Base-by-base conservation (phyloP, 37 sponge, comb jelly and placozoan species). In the Halisarca cf. caerulea region DNA sequence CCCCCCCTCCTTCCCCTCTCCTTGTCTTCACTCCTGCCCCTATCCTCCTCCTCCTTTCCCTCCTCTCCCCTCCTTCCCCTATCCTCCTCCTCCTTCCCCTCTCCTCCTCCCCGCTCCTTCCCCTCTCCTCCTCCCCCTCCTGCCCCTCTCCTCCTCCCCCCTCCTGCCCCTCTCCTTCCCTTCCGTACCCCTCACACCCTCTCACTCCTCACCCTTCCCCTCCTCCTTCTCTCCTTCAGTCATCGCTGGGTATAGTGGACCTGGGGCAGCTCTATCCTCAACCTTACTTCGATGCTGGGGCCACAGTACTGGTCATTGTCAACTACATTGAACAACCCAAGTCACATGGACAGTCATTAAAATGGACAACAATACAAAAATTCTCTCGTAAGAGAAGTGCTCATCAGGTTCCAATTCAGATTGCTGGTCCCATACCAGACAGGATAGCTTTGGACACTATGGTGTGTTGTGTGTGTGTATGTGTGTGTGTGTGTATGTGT, bases 191-290 rank as follows among this genome's bases (percentile, higher is more conserved):
- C n/a, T n/a, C n/a, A n/a, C n/a, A n/a, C n/a, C n/a, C n/a, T n/a
- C n/a, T n/a, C n/a, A 11, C 57, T 18, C 17, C 57, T 17, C 57
- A 18, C 57, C 57, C 57, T 54, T 11, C 57, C 57, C 57, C n/a
- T 28, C 36, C 57, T 55, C 36, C 37, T 36, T 28, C 71, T 28
- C 42, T 7, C 77, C 25, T 25, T 14, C 77, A 86, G 86, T 37
- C 20, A 17, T 72, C 89, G 24, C 66, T 82, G 28, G 86, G 86
- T 8, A 23, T 88, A 4, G 62, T 59, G 27, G 86, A 92, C 69
- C 64, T 92, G 21, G 92, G 92, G 14, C 59, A 88, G 60, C 80
- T 92, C 30, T 88, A 92, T 38, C 92, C 88, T 18, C 37, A 81
- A 43, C 88, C 92, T 2, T 92, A 86, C 66, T 78, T 81, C 51